Evolutionary conservation across 37 sponge, comb jelly and placozoan genomes (phyloP), one percentile per base, ranked within the genome.

Genomic region (Theonella swinhoei): DNA sequence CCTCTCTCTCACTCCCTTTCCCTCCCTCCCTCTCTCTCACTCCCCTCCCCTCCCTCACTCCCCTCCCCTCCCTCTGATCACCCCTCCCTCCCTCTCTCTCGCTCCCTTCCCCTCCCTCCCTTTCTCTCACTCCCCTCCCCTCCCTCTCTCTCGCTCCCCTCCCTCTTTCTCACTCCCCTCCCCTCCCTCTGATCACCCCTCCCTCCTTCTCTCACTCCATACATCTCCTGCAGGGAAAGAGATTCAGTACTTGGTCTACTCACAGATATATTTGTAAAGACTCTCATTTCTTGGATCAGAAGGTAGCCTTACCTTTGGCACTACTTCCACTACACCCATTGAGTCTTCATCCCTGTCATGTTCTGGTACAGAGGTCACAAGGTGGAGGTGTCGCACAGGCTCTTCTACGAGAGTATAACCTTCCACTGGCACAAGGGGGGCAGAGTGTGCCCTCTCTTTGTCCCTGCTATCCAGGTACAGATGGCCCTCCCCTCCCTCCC

Each of bases 401-500:
- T 40, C 30, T 43, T 86, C 42, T 79, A 79, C 24, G 87, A 80
- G 64, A 63, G 61, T 3, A 42, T 88, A 14, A 81, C 83, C 2
- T 81, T 77, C 69, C 67, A 59, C 33, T 88, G 88, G 82, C 77
- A 76, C 39, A 35, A 38, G 34, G 23, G 62, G 20, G 72, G 83
- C 8, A 38, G 72, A 11, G 47, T 39, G 29, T 65, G 72, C 54
- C 19, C 9, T 8, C 37, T 74, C 26, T 86, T 79, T 33, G n/a
- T 72, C 23, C 87, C 87, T 3, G 73, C 80, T 3, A 32, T 79
- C 29, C 62, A 59, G 80, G 87, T 86, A 7, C n/a, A n/a, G n/a
- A n/a, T n/a, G n/a, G n/a, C n/a, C n/a, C n/a, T n/a, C n/a, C n/a
- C n/a, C n/a, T n/a, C n/a, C n/a, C n/a, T n/a, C n/a, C n/a, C n/a